Percentiles rank a stretch among this genome's conserved stretches.
Evolutionary conservation across 2,797 vertebrate species (phyloP).

Genomic region (Columba guinea): DNA sequence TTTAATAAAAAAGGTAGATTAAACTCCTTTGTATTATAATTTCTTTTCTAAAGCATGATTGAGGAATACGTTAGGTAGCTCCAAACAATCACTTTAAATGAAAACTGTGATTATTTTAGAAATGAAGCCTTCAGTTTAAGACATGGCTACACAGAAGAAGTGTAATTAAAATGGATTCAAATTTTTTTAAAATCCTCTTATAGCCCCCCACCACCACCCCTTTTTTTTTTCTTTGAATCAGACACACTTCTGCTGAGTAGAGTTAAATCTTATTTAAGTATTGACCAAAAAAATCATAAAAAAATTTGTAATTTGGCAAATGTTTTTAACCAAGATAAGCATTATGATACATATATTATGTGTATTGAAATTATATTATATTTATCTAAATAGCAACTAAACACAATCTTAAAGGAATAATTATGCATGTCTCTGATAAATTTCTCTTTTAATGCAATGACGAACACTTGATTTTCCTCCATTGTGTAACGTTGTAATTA

Average conservation of each 20-base stretch:
- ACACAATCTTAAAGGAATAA: not conserved
- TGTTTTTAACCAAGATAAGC: not conserved
- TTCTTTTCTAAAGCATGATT: not conserved
- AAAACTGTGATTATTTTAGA: not conserved
- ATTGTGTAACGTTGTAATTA: not conserved
- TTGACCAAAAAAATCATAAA: not conserved
- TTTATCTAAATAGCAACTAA: not conserved
- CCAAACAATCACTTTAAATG: not conserved
- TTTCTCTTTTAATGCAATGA: not conserved
- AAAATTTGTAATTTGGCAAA: not conserved
- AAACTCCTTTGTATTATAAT: not conserved
- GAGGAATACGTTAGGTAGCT: not conserved
- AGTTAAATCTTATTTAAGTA: not conserved
- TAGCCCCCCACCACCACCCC: fast-evolving
- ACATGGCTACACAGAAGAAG: not conserved
- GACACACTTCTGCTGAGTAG: not conserved
- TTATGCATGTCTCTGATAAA: not conserved
- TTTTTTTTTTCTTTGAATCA: not conserved
- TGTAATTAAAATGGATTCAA: not conserved
- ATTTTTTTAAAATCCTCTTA: not conserved
- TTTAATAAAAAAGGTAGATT: not conserved
- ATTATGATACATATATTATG: not conserved
- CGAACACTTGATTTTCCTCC: not conserved
- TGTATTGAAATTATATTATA: not conserved
- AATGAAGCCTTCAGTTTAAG: not conserved